A percentile compares a stretch with the other conserved stretches of the same genome.
Conservation (phyloP, 1,140 invertebrate species). For the Oscheius sp. region DNA sequence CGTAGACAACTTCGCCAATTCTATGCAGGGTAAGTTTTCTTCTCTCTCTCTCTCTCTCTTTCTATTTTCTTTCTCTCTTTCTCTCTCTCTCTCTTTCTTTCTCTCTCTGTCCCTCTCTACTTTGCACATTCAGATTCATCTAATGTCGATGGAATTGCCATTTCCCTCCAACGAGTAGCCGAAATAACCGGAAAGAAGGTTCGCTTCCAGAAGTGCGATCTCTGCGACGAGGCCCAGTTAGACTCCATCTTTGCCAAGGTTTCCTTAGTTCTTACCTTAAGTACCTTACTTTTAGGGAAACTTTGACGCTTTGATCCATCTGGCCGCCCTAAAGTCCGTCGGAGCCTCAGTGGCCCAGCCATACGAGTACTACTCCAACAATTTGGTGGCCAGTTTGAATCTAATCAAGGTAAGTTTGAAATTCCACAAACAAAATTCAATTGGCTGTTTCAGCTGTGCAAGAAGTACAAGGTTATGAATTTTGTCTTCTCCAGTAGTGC, state of each 20-base stretch:
- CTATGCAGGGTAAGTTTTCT: slow-evolving; percentile 62
- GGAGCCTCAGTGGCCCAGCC: slow-evolving; percentile 90
- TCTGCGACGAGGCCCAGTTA: slow-evolving; percentile 48
- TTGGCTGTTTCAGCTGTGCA: slow-evolving; percentile 72
- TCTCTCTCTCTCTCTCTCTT: slow-evolving; percentile 4
- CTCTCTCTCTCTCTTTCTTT: too few relatives aligned
- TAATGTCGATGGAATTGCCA: slow-evolving; percentile 40
- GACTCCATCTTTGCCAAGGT: slow-evolving; percentile 51
- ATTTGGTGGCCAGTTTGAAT: slow-evolving; percentile 84
- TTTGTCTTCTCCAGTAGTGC: slow-evolving; percentile 91
- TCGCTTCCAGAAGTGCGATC: slow-evolving; percentile 60
- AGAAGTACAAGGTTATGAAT: slow-evolving; percentile 72
- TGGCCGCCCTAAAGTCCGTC: slow-evolving; percentile 95
- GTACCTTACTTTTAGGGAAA: slow-evolving; percentile 70
- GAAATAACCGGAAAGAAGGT: slow-evolving; percentile 63
- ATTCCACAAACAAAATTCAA: not conserved
- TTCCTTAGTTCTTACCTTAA: not conserved
- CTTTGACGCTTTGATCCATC: slow-evolving; percentile 90
- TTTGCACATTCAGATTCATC: too few relatives aligned
- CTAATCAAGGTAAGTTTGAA: slow-evolving; percentile 77
- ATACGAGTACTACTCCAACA: slow-evolving; percentile 86
- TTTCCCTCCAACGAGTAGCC: slow-evolving; percentile 63
- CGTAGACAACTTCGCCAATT: slow-evolving; percentile 68
- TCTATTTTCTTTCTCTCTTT: not conserved
- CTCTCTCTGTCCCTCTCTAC: too few relatives aligned